Percentiles rank a stretch among this genome's conserved stretches.
phyloP scores from a whole-genome alignment of 2,888 invertebrate genomes.

The Lycocerus yunnanus region DNA sequence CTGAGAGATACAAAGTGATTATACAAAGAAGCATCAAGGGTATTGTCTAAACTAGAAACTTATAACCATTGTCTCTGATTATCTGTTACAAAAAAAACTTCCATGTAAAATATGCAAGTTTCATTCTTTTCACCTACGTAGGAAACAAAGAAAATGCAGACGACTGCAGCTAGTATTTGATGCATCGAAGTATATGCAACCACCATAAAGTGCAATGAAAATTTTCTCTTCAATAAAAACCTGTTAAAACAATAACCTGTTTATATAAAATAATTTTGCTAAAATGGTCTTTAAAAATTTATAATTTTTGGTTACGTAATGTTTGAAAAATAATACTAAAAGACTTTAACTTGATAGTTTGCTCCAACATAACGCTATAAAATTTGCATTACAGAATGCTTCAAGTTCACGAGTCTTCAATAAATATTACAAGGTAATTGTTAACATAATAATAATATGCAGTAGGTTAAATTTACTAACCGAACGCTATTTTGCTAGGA shows the following conservation, averaged over 20 bases:
- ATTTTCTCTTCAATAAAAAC: neutral
- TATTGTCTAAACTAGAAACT: conserved; percentile 23
- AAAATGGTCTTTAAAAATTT: neutral
- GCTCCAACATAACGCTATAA: conserved; percentile 12
- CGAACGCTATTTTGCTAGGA: neutral
- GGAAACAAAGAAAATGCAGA: conserved; percentile 13
- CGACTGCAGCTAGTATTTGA: conserved; percentile 2
- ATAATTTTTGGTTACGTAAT: neutral
- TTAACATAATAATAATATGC: too few species aligned
- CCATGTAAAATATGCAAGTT: conserved; percentile 23
- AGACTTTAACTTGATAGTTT: neutral
- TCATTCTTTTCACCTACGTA: conserved; percentile 17
- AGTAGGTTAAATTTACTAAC: neutral
- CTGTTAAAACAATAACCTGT: neutral
- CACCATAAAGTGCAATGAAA: neutral
- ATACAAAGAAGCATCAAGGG: conserved; percentile 24
- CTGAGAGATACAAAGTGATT: conserved; percentile 11
- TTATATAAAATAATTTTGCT: neutral
- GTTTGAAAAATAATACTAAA: neutral
- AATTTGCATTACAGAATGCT: conserved; percentile 24
- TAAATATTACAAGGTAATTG: conserved; percentile 14
- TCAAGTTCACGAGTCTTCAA: conserved; percentile 8
- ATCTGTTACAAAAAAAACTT: conserved; percentile 21
- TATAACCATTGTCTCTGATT: conserved; percentile 21
- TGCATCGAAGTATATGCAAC: neutral